Conservation (phyloP, 2,797 vertebrate genomes). For the Parauchenoglanis ngamensis region DNA sequence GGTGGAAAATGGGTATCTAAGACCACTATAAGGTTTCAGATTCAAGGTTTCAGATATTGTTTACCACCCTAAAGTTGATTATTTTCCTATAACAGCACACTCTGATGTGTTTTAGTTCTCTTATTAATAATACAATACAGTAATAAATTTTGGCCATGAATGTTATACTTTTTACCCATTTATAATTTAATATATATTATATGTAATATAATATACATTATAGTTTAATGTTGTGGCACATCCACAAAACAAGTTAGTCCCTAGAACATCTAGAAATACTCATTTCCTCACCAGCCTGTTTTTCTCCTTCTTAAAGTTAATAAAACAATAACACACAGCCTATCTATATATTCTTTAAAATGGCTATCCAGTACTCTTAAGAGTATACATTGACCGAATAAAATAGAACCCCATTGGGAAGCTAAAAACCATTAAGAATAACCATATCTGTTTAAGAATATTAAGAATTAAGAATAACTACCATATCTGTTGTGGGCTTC, state of each 20-base stretch:
- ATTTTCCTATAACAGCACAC: not conserved
- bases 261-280: not conserved
- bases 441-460: not conserved
- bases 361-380: not conserved
- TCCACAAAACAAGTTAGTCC: not conserved
- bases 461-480: not conserved
- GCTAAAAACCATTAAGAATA: not conserved
- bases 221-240: not conserved
- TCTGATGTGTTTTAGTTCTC: not conserved
- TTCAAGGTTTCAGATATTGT: not conserved
- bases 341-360: not conserved
- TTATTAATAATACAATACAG: not conserved
- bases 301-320: not conserved
- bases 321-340: not conserved
- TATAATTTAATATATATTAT: too few relatives aligned
- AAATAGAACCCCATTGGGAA: not conserved
- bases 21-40: not conserved
- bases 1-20: not conserved
- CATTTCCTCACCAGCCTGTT: not conserved
- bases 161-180: too few relatives aligned
- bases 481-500: not conserved
- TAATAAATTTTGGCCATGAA: too few relatives aligned
- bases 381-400: not conserved
- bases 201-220: too few relatives aligned
- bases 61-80: too few relatives aligned